These are phyloP conservation scores for Perizoma affinitatum DNA, from an alignment of 2,888 invertebrate species.

Conservation along the genomic window DNA sequence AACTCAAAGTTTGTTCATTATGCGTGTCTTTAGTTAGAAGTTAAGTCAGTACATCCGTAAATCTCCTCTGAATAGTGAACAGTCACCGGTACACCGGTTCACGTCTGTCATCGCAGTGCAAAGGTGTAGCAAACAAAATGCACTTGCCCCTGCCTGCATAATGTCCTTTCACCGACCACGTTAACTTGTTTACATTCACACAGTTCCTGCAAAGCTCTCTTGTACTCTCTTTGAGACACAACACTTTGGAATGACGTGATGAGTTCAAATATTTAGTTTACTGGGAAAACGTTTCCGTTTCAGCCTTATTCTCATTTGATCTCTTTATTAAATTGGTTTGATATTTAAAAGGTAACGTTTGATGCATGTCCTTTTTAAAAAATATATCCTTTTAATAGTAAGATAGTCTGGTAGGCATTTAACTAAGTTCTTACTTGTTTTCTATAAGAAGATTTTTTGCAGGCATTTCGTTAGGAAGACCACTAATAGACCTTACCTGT, in stretches of 20 bases:
- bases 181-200: conserved; percentile 48
- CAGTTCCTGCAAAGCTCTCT: conserved; percentile 41
- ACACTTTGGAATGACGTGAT: conserved; percentile 17
- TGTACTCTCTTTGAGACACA: conserved; percentile 16
- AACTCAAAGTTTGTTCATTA: too few relatives aligned
- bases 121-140: conserved; percentile 47
- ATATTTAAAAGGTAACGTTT: background rate
- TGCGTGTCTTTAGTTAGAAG: too few relatives aligned
- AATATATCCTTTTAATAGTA: too few relatives aligned
- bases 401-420: too few relatives aligned
- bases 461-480: too few relatives aligned
- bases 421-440: too few relatives aligned
- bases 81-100: conserved; percentile 25
- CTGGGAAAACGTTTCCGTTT: conserved; percentile 24
- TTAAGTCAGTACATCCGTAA: too few relatives aligned
- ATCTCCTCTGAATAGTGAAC: background rate
- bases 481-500: too few relatives aligned
- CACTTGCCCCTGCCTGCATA: conserved; percentile 32
- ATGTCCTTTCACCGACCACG: conserved; percentile 32
- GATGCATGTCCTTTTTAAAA: too few relatives aligned
- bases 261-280: conserved; percentile 19
- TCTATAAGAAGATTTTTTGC: too few relatives aligned
- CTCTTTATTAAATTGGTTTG: background rate
- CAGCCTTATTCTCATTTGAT: background rate
- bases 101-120: conserved; percentile 40